Conservation (phyloP, 2,797 vertebrate species). For the Discoglossus pictus region DNA sequence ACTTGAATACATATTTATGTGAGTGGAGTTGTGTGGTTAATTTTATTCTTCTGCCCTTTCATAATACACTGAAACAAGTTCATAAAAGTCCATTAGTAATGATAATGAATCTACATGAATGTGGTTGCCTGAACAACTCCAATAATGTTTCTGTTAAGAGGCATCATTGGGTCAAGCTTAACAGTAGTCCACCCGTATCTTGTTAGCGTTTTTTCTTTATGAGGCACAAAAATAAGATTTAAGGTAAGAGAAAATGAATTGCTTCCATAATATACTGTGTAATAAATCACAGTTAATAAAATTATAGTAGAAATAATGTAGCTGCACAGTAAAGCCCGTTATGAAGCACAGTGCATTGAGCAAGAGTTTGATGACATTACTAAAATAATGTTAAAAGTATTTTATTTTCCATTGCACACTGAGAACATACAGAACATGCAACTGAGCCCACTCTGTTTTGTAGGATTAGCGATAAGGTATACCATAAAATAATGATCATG, state of each 20-base stretch:
- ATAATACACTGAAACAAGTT: slow-evolving; percentile 50
- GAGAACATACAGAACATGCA: no score
- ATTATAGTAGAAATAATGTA: background rate
- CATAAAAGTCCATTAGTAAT: slow-evolving; percentile 30
- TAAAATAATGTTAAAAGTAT: no score
- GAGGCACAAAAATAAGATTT: slow-evolving; percentile 3
- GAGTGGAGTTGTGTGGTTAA: slow-evolving; percentile 25
- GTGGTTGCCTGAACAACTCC: slow-evolving; percentile 48
- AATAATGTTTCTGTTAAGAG: slow-evolving; percentile 49
- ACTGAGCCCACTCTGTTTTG: no score
- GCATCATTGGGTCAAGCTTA: slow-evolving; percentile 36
- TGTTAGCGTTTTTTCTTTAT: slow-evolving; percentile 31
- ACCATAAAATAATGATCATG: no score
- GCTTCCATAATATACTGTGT: slow-evolving; percentile 18
- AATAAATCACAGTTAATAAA: slow-evolving; percentile 39
- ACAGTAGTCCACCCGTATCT: slow-evolving; percentile 21
- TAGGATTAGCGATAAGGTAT: no score
- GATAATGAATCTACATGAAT: slow-evolving; percentile 45
- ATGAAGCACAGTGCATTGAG: no score
- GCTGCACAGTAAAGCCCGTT: slow-evolving; percentile 3
- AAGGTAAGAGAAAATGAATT: slow-evolving; percentile 2
- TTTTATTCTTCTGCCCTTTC: slow-evolving; percentile 38
- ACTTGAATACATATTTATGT: slow-evolving; percentile 43
- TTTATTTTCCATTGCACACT: no score
- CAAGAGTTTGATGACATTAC: no score